These are phyloP conservation scores for Gymnoscopelus braueri DNA, from an alignment of 2,797 vertebrate genomes.

Conservation along the genomic window DNA sequence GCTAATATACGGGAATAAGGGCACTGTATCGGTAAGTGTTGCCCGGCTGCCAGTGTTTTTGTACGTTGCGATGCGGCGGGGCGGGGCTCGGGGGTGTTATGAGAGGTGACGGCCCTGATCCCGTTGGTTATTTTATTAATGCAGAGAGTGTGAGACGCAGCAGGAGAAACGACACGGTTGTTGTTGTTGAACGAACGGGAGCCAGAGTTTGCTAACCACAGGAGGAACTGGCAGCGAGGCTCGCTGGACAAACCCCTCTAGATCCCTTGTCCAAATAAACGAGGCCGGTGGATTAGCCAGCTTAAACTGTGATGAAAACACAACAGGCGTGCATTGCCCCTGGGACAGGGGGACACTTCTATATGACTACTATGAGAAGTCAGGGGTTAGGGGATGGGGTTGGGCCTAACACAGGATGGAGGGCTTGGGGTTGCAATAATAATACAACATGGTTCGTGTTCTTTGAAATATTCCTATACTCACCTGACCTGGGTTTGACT, in stretches of 20 bases:
- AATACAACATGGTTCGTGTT: constrained; percentile 62
- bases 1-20: too few relatives aligned
- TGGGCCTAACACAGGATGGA: constrained; percentile 33
- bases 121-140: constrained; percentile 28
- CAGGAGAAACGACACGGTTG: background rate
- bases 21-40: too few relatives aligned
- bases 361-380: constrained; percentile 36
- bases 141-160: constrained; percentile 32
- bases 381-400: constrained; percentile 5
- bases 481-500: constrained; percentile 66
- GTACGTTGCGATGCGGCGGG: too few relatives aligned
- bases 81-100: too few relatives aligned
- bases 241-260: constrained; percentile 55
- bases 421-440: constrained; percentile 58
- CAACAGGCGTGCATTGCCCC: constrained; percentile 69
- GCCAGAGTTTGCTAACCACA: constrained; percentile 46
- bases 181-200: constrained; percentile 36
- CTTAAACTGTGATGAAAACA: constrained; percentile 80
- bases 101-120: constrained; percentile 15
- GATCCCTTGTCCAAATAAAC: constrained; percentile 77
- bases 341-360: constrained; percentile 45
- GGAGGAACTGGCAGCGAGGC: constrained; percentile 53
- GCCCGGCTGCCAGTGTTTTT: too few relatives aligned
- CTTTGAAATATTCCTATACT: constrained; percentile 65
- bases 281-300: constrained; percentile 68